A percentile compares a stretch with the other conserved stretches of the same genome.
Conservation (phyloP, 1,140 invertebrate species). For the Listronotus oregonensis region DNA sequence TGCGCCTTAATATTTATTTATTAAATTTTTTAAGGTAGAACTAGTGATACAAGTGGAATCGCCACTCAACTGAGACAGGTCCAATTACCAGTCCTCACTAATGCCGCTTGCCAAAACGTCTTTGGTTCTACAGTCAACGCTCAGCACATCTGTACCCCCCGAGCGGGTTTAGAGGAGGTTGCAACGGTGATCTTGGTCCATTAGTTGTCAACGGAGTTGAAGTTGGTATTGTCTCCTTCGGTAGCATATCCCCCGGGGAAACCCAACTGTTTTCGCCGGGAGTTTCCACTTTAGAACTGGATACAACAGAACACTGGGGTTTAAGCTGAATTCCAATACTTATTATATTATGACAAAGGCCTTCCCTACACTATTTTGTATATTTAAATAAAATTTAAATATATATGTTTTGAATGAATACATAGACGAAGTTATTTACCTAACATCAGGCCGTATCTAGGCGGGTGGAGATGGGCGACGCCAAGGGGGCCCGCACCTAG, state of each 20-base stretch:
- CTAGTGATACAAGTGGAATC: conserved; percentile 19
- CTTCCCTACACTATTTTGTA: no score
- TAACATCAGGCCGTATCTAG: no score
- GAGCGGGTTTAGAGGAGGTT: conserved; percentile 22
- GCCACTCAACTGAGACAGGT: conserved; percentile 2
- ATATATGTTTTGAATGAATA: no score
- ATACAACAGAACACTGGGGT: no score
- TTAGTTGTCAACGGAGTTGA: conserved; percentile 36
- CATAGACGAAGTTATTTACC: no score
- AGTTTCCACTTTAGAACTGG: conserved; percentile 48
- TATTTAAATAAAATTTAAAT: no score
- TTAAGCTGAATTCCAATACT: no score
- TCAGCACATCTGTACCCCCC: conserved; percentile 32
- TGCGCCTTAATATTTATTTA: not conserved
- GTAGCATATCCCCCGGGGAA: conserved; percentile 52
- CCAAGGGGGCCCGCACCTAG: no score
- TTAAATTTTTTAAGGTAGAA: conserved; percentile 16
- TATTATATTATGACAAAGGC: no score
- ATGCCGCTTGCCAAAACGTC: conserved; percentile 6
- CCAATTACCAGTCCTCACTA: conserved; percentile 11
- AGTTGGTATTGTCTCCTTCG: conserved; percentile 54
- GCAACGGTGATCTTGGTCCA: conserved; percentile 37
- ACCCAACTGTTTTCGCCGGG: conserved; percentile 55
- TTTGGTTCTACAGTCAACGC: conserved; percentile 39
- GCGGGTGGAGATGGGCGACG: no score